A percentile compares a stretch with the other conserved stretches of the same genome.
Conservation (phyloP, 2,888 invertebrate species). For the Drosophila niveifrons region DNA sequence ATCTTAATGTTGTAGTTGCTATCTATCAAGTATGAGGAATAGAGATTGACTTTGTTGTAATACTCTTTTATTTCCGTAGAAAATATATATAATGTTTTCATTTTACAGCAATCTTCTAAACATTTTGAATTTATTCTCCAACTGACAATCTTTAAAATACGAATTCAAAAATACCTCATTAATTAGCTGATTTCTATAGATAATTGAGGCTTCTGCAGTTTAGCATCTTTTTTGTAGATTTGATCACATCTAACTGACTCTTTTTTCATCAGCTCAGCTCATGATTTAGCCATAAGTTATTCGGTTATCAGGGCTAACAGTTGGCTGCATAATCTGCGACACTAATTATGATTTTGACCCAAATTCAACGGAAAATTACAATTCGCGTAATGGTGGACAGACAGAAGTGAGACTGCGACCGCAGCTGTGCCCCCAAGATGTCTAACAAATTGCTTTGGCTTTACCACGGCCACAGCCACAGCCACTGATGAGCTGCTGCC, state of each 20-base stretch:
- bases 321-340: slow-evolving; percentile 46
- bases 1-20: not conserved
- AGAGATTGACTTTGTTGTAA: too few relatives aligned
- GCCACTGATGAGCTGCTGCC: slow-evolving; percentile 38
- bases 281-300: not conserved
- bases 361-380: slow-evolving; percentile 74
- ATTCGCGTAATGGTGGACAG: slow-evolving; percentile 54
- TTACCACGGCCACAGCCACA: not conserved
- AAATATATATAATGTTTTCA: too few relatives aligned
- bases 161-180: too few relatives aligned
- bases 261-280: not conserved
- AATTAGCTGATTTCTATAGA: too few relatives aligned
- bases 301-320: slow-evolving; percentile 9
- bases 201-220: too few relatives aligned
- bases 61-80: too few relatives aligned
- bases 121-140: too few relatives aligned
- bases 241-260: not conserved
- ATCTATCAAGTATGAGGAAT: too few relatives aligned
- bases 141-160: too few relatives aligned
- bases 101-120: too few relatives aligned
- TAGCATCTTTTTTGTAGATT: not conserved
- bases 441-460: slow-evolving; percentile 42
- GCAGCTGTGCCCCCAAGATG: slow-evolving; percentile 46
- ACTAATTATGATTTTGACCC: slow-evolving; percentile 81
- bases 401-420: slow-evolving; percentile 17